Evolutionary conservation across 2,888 invertebrate genomes (phyloP), one percentile per base, ranked within the genome.

Genomic region (Tenthredo amoena): DNA sequence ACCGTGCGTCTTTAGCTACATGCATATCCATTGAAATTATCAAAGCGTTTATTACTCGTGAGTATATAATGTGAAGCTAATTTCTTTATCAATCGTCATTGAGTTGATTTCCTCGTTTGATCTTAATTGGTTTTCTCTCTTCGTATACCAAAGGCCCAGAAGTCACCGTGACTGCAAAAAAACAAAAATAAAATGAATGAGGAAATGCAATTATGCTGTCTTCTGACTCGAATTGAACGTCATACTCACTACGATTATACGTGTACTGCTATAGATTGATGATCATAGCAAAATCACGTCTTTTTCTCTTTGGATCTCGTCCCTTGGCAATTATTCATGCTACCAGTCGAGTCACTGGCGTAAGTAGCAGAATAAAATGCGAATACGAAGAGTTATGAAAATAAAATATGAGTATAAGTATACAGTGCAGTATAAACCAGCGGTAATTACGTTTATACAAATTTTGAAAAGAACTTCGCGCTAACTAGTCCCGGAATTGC

Each of bases 181-280:
- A 18, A 15, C 1, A 76, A 31, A 76, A 77, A 18, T 12, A 34
- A 15, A 34, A 34, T 40, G 26, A 34, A 26, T 34, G 77, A 26
- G 55, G 77, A 77, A 55, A 34, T 50, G 55, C 77, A 77, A 77
- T 77, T 77, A 77, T 34, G 50, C 77, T 77, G 77, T 77, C 55
- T 77, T n/a, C 31, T 21, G 15, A 77, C 77, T 50, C 77, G 55
- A 77, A 77, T 34, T 77, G 55, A 76, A 76, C 76, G 26, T 55
- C 34, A 40, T 31, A 74, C 26, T 74, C 50, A 15, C 50, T 55
- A 77, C 55, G 77, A 50, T 40, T 77, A 77, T 43, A 74, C 43
- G 3, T 21, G 15, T n/a, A 72, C 72, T 72, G 15, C 55, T n/a
- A 77, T 77, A 50, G 77, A 77, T 77, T 77, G 77, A 77, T 77